Evolutionary conservation across 1,140 invertebrate species (phyloP).

Genomic region (Popillia japonica): DNA sequence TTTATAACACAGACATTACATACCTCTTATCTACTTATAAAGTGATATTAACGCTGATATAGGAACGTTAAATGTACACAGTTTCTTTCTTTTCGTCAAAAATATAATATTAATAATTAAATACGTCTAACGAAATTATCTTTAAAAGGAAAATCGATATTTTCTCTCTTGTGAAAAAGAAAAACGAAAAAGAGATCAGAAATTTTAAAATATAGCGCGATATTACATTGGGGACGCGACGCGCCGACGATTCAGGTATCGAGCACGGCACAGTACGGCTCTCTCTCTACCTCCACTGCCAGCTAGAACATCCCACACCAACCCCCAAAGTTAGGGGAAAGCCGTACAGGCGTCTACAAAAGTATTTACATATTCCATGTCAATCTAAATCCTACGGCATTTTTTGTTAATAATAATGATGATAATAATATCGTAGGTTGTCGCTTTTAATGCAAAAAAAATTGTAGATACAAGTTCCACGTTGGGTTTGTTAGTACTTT

Average conservation of each 20-base stretch:
- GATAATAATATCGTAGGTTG: background rate
- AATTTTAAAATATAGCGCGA: conserved; percentile 10
- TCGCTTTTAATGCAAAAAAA: background rate
- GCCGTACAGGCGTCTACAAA: conserved; percentile 62
- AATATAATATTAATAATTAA: conserved; percentile 4
- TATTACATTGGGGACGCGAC: conserved; percentile 2
- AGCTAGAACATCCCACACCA: conserved; percentile 50
- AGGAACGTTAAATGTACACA: background rate
- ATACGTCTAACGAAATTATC: background rate
- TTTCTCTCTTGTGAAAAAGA: background rate
- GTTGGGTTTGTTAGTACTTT: background rate
- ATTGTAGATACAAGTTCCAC: no score
- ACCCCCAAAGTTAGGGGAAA: conserved; percentile 46
- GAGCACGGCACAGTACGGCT: conserved; percentile 8
- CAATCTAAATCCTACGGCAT: conserved; percentile 44
- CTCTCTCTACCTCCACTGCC: conserved; percentile 17
- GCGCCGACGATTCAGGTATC: conserved; percentile 3
- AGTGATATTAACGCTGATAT: background rate
- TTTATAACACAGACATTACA: no score
- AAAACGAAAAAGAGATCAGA: background rate
- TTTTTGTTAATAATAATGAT: conserved; percentile 43
- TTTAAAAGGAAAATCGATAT: conserved; percentile 15
- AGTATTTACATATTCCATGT: conserved; percentile 54
- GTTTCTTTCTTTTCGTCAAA: background rate
- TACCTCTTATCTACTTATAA: background rate